Conservation (phyloP, 23 tunicate species). For the Halocynthia aurantium region DNA sequence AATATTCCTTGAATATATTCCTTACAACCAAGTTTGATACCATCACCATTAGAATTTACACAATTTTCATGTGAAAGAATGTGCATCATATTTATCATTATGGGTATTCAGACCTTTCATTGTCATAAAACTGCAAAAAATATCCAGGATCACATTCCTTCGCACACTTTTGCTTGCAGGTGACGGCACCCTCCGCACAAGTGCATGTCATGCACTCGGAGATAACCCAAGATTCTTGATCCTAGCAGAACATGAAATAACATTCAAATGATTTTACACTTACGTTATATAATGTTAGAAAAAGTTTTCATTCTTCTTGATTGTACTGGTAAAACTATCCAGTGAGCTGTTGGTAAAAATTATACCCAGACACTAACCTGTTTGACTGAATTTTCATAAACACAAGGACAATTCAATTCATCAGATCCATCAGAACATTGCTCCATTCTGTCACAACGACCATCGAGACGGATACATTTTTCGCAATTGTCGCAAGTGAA, state of each 20-base stretch:
- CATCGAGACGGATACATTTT: conserved; percentile 26
- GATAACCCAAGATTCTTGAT: conserved; percentile 36
- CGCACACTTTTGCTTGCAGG: conserved; percentile 48
- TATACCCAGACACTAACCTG: conserved; percentile 20
- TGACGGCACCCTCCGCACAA: conserved; percentile 32
- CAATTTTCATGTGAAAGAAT: too few species aligned
- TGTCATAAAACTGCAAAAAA: conserved; percentile 42
- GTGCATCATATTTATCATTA: too few species aligned
- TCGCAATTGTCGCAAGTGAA: conserved; percentile 57
- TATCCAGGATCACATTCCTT: conserved; percentile 44
- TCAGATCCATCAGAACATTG: conserved; percentile 75
- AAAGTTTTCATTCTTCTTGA: background rate
- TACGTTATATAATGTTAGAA: background rate
- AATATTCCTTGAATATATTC: too few species aligned
- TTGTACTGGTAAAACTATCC: background rate
- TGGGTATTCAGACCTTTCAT: conserved; percentile 27
- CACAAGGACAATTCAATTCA: conserved; percentile 62
- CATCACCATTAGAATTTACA: too few species aligned
- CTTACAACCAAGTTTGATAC: too few species aligned
- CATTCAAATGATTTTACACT: background rate
- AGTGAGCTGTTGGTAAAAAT: background rate
- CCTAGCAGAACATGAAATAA: background rate
- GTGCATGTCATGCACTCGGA: conserved; percentile 62
- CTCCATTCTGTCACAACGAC: conserved; percentile 43
- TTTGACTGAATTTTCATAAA: conserved; percentile 27